phyloP scores from a whole-genome alignment of 2,888 invertebrate genomes.

The Aquatica leii region DNA sequence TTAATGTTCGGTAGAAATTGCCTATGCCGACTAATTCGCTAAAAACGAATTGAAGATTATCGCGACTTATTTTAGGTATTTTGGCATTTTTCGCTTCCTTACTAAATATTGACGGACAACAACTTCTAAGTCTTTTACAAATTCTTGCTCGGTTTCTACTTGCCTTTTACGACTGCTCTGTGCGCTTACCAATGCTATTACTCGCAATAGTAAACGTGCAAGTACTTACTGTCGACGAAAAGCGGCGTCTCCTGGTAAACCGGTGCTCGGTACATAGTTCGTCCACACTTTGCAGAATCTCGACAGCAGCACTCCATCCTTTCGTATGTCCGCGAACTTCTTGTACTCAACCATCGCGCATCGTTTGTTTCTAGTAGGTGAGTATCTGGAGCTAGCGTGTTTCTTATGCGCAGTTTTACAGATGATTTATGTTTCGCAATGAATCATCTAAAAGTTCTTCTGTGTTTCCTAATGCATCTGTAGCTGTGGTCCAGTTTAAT shows the following conservation, averaged over 20 bases:
- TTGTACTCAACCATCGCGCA: constrained; percentile 74
- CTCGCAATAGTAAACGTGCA: constrained; percentile 46
- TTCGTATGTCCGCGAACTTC: constrained; percentile 68
- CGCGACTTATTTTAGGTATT: constrained; percentile 77
- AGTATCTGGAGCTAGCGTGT: constrained; percentile 66
- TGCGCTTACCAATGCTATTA: constrained; percentile 85
- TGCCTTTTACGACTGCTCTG: constrained; percentile 86
- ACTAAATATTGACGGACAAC: constrained; percentile 82
- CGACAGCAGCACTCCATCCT: constrained; percentile 80
- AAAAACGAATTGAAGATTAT: constrained; percentile 85
- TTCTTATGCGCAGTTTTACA: constrained; percentile 76
- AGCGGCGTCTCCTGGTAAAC: constrained; percentile 67
- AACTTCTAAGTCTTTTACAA: constrained; percentile 83
- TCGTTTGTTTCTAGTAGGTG: constrained; percentile 57
- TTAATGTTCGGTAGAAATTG: constrained; percentile 92
- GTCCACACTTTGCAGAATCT: constrained; percentile 57
- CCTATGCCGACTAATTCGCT: constrained; percentile 88
- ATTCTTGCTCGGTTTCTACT: constrained; percentile 92
- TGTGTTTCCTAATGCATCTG: constrained; percentile 67
- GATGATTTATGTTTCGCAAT: constrained; percentile 80
- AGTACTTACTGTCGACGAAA: constrained; percentile 72
- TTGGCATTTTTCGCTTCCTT: constrained; percentile 72
- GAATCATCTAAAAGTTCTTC: constrained; percentile 69
- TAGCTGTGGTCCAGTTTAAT: constrained; percentile 68
- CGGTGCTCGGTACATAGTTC: constrained; percentile 57